Evolutionary conservation across 1,140 invertebrate genomes (phyloP).

Genomic region (Drosophila arawakana): DNA sequence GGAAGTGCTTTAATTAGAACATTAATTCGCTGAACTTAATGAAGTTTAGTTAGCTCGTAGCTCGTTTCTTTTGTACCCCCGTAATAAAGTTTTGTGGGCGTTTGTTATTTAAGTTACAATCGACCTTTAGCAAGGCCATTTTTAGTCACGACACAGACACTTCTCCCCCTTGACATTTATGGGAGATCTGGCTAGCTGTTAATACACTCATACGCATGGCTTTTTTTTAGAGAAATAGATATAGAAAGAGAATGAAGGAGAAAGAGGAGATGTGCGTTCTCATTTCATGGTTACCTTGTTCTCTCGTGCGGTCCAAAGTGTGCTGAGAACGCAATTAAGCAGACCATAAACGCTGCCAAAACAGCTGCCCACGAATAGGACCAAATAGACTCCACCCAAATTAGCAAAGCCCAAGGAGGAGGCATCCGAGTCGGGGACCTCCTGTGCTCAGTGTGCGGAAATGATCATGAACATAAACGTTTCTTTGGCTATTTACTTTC

Average conservation of each 20-base stretch:
- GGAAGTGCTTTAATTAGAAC: background rate
- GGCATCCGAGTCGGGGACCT: slow-evolving; percentile 75
- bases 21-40: slow-evolving; percentile 11
- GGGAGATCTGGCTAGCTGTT: slow-evolving; percentile 15
- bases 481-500: background rate
- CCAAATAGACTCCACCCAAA: slow-evolving; percentile 97
- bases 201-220: slow-evolving; percentile 27
- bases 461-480: slow-evolving; percentile 31
- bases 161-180: background rate
- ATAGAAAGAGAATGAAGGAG: background rate
- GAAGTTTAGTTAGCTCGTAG: slow-evolving; percentile 11
- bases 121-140: slow-evolving; percentile 49
- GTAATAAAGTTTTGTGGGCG: background rate
- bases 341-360: slow-evolving; percentile 83
- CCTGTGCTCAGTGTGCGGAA: slow-evolving; percentile 50
- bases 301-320: slow-evolving; percentile 67
- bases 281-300: slow-evolving; percentile 72
- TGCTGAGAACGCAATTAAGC: slow-evolving; percentile 72
- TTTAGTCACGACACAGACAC: slow-evolving; percentile 58
- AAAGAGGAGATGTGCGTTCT: background rate
- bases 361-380: slow-evolving; percentile 89
- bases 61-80: slow-evolving; percentile 12
- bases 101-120: slow-evolving; percentile 53
- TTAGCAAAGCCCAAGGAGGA: slow-evolving; percentile 93
- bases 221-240: background rate